Evolutionary conservation across 2,888 invertebrate genomes (phyloP).

Genomic region (Noctua janthe): DNA sequence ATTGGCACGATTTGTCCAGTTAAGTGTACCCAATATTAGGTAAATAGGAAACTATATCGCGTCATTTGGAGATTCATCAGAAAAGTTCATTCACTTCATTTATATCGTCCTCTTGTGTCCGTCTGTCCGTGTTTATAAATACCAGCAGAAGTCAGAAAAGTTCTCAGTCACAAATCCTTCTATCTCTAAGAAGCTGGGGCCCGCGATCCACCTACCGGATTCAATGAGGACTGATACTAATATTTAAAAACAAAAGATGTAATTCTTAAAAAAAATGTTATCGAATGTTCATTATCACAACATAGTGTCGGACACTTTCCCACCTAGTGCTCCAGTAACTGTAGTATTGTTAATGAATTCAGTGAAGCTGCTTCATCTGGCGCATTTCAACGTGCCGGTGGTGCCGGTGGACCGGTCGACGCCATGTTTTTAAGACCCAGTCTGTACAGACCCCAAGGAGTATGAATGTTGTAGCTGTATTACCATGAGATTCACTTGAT

Average conservation of each 20-base stretch:
- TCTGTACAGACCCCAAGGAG: neutral
- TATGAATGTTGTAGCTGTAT: conserved; percentile 28
- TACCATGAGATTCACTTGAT: neutral
- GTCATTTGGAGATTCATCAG: neutral
- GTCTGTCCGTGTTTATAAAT: neutral
- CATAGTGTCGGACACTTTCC: conserved; percentile 25
- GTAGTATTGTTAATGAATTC: conserved; percentile 45
- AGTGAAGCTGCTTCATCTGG: conserved; percentile 34
- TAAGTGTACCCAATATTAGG: neutral
- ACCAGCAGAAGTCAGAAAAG: neutral
- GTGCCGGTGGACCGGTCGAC: conserved; percentile 38
- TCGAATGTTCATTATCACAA: neutral
- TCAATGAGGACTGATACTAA: neutral
- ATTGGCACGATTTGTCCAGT: neutral
- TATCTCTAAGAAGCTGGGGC: neutral
- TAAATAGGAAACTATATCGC: neutral
- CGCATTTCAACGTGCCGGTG: conserved; percentile 6
- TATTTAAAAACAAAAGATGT: neutral
- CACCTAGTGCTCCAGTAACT: conserved; percentile 17
- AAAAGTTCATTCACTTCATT: neutral
- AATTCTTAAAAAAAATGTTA: neutral
- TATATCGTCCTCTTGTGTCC: neutral
- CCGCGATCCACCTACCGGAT: neutral
- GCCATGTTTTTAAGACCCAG: conserved; percentile 32
- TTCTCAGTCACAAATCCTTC: neutral